Conservation (phyloP, 1,140 invertebrate species). For the Zaprionus vittiger region DNA sequence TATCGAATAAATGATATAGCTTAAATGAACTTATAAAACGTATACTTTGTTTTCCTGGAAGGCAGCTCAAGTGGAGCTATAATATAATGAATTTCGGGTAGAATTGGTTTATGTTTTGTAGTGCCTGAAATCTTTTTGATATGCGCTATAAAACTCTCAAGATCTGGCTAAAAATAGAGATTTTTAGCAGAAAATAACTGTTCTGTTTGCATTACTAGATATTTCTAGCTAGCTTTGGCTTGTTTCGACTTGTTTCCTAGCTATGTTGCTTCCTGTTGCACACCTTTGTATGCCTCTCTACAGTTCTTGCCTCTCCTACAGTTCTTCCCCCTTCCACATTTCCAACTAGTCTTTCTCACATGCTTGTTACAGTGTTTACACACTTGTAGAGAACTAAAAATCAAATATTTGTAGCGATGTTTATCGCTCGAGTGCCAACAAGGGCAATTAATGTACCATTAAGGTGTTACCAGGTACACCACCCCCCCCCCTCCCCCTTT, state of each 20-base stretch:
- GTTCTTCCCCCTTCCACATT: neutral
- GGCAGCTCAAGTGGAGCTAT: neutral
- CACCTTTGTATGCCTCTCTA: neutral
- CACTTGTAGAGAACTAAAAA: conserved; percentile 76
- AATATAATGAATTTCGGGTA: too few species aligned
- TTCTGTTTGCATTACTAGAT: neutral
- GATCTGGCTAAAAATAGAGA: neutral
- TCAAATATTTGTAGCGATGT: conserved; percentile 81
- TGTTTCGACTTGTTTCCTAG: neutral
- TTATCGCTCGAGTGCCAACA: conserved; percentile 78
- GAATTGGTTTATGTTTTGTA: too few species aligned
- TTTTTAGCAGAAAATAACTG: neutral
- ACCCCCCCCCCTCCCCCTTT: neutral
- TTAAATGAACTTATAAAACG: conserved; percentile 37
- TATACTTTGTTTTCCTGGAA: neutral
- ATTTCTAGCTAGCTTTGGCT: neutral
- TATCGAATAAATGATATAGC: conserved; percentile 73
- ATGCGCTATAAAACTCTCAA: neutral
- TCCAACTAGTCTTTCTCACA: conserved; percentile 21
- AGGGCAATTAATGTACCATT: conserved; percentile 81
- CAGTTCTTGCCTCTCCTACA: neutral
- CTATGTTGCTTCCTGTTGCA: conserved; percentile 24
- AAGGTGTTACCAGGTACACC: conserved; percentile 50
- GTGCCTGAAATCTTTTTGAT: too few species aligned
- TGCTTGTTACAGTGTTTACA: conserved; percentile 65